Conservation (phyloP, 2,888 invertebrate species). For the Polylopha cassiicola region DNA sequence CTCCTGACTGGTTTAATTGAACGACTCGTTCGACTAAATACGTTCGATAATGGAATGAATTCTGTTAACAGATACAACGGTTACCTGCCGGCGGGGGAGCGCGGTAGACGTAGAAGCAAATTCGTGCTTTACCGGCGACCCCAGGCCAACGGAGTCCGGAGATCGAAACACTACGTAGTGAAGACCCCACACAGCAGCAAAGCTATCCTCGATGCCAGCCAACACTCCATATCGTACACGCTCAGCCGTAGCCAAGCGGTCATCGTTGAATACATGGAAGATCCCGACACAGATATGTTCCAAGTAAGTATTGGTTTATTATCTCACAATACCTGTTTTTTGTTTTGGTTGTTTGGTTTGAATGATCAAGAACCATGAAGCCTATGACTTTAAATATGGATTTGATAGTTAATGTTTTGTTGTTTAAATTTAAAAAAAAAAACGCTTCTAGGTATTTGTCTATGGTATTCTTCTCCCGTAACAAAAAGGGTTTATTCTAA, state of each 20-base stretch:
- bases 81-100: conserved; percentile 93
- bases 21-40: no score
- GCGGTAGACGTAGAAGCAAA: conserved; percentile 95
- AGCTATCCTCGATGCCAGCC: conserved; percentile 94
- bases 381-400: no score
- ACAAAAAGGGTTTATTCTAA: no score
- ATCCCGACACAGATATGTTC: conserved; percentile 99
- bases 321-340: no score
- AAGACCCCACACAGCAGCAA: conserved; percentile 96
- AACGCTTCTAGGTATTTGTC: no score
- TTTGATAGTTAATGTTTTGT: no score
- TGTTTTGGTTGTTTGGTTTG: no score
- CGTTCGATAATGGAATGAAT: background rate
- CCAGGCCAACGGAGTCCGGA: conserved; percentile 93
- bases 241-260: conserved; percentile 97
- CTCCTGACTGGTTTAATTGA: background rate
- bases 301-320: no score
- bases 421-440: no score
- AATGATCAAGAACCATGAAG: no score
- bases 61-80: conserved; percentile 89
- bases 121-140: conserved; percentile 92
- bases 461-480: no score
- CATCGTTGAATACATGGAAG: conserved; percentile 97
- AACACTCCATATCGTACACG: conserved; percentile 98
- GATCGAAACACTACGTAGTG: conserved; percentile 96